Base-by-base conservation (phyloP, 1,140 invertebrate species). In the Apis cerana region DNA sequence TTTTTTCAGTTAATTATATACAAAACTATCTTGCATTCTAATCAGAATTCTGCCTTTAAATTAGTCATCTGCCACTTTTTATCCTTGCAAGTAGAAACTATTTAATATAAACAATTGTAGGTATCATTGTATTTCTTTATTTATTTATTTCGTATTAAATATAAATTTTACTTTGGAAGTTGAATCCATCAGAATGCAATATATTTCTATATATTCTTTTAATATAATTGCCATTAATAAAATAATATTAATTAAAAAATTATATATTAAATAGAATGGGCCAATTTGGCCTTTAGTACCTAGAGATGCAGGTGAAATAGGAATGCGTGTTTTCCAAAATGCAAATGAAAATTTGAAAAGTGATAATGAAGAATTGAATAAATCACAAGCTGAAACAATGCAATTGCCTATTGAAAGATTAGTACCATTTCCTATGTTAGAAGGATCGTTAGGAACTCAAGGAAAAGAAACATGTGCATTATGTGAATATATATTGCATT, bases 401-500 rank as follows among this genome's bases (percentile, higher is more conserved):
- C 95, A 96, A 82, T 92, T 97, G 84, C 96, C 97, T 4, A 95
- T 97, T 54, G 96, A 97, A 90, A 94, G 95, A 71, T 92, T 97
- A 82, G 93, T 95, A 91, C 93, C 92, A 64, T 93, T 92, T 83
- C 89, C 92, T 75, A 84, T 90, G 0, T 88, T 92, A 50, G 67
- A 81, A 52, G 85, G 84, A 12, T n/a, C 27, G 4, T n/a, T 65
- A 85, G 76, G 89, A 58, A 62, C 86, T 27, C 12, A 92, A 52
- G 92, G 92, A 52, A 95, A 95, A 83, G 90, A 96, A 85, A 89
- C 94, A 0, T 98, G 98, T 93, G 95, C 96, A 54, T 95, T 98
- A 86, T 98, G 98, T 91, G 96, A 98, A 94, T 98, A 97, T 93
- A 94, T 97, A 89, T 91, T 98, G 67, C 97, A 98, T 91, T 97